Evolutionary conservation across 2,888 invertebrate species (phyloP).

Genomic region (Lasioglossum malachurum): DNA sequence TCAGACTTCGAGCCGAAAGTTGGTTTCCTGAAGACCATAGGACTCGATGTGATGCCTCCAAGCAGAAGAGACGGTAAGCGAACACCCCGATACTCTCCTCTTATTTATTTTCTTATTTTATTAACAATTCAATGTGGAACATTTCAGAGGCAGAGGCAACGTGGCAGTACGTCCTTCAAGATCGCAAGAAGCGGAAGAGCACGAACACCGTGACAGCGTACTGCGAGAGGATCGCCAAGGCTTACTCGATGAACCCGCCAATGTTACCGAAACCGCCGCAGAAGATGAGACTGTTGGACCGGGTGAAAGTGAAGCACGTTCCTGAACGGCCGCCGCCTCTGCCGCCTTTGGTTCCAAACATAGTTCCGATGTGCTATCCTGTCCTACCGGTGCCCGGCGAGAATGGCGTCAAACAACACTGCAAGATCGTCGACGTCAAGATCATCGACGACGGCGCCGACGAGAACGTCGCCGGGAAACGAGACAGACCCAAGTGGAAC

Average conservation of each 20-base stretch:
- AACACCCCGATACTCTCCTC: background rate
- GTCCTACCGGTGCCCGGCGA: slow-evolving; percentile 78
- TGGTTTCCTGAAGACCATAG: slow-evolving; percentile 87
- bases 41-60: slow-evolving; percentile 86
- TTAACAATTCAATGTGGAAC: background rate
- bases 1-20: slow-evolving; percentile 87
- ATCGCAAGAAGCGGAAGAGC: slow-evolving; percentile 87
- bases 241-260: slow-evolving; percentile 80
- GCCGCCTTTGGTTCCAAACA: slow-evolving; percentile 79
- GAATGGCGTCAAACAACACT: slow-evolving; percentile 79
- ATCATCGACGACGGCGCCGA: slow-evolving; percentile 70
- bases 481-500: slow-evolving; percentile 80
- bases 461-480: slow-evolving; percentile 55
- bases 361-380: slow-evolving; percentile 76
- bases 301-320: slow-evolving; percentile 76
- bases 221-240: slow-evolving; percentile 83
- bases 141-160: slow-evolving; percentile 87
- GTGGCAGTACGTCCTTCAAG: slow-evolving; percentile 89
- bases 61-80: slow-evolving; percentile 87
- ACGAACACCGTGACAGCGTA: slow-evolving; percentile 85
- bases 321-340: slow-evolving; percentile 78
- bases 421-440: slow-evolving; percentile 76
- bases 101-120: background rate
- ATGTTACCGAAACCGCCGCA: slow-evolving; percentile 77
- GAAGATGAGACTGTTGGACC: slow-evolving; percentile 80